Percentiles rank a stretch among this genome's conserved stretches.
Conservation (phyloP, 2,888 invertebrate species). For the Agrotis ipsilon region DNA sequence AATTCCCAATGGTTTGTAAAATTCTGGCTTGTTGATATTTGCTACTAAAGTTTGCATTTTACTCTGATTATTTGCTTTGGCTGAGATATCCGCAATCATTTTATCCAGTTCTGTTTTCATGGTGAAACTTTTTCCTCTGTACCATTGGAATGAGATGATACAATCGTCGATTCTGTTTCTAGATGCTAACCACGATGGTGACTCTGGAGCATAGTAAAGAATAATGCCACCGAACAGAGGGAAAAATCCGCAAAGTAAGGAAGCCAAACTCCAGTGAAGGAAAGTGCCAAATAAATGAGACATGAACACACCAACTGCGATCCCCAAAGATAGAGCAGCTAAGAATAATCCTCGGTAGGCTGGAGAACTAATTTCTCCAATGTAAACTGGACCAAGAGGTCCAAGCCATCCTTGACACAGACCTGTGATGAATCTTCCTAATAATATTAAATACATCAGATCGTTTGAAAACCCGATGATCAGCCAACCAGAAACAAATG, state of each 20-base stretch:
- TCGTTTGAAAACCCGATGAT: constrained; percentile 89
- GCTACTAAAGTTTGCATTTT: constrained; percentile 79
- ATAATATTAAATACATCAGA: constrained; percentile 83
- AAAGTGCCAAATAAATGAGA: constrained; percentile 93
- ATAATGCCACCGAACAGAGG: constrained; percentile 89
- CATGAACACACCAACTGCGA: constrained; percentile 92
- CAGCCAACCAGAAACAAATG: constrained; percentile 91
- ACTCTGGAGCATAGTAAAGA: constrained; percentile 92
- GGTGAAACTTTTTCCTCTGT: constrained; percentile 89
- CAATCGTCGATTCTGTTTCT: constrained; percentile 91
- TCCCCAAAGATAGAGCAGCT: constrained; percentile 91
- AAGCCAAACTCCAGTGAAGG: constrained; percentile 91
- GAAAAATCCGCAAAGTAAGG: constrained; percentile 89
- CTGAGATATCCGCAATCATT: constrained; percentile 83
- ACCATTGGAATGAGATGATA: constrained; percentile 91
- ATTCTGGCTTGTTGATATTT: constrained; percentile 89
- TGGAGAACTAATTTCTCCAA: constrained; percentile 92
- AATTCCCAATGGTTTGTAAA: constrained; percentile 92
- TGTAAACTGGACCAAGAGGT: constrained; percentile 90
- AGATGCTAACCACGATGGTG: constrained; percentile 93
- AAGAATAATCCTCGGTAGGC: constrained; percentile 92
- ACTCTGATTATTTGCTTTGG: constrained; percentile 77
- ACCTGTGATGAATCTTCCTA: constrained; percentile 91
- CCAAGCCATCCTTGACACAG: constrained; percentile 91
- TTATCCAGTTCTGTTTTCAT: constrained; percentile 88